phyloP scores from a whole-genome alignment of 2,113 vertebrate species.

The Nesoenas mayeri region DNA sequence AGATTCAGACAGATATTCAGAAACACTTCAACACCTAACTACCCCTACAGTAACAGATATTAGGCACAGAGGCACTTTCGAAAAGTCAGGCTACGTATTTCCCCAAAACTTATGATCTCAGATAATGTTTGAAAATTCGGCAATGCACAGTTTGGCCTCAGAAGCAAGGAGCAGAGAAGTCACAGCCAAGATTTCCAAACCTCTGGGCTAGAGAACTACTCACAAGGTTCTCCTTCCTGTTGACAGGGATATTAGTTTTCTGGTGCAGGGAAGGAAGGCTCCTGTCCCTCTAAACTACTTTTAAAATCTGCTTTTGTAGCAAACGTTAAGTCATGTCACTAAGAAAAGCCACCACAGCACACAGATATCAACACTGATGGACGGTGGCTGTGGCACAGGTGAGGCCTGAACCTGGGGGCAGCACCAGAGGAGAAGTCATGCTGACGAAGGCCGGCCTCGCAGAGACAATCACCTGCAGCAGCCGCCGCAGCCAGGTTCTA shows the following conservation, averaged over 20 bases:
- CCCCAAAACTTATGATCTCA: fast-evolving
- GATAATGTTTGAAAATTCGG: not conserved
- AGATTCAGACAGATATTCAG: not conserved
- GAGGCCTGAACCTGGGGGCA: not conserved
- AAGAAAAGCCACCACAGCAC: not conserved
- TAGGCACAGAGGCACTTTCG: fast-evolving
- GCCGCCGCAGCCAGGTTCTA: too few relatives aligned
- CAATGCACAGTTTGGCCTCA: not conserved
- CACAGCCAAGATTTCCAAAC: not conserved
- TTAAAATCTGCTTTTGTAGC: fast-evolving
- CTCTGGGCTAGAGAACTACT: not conserved
- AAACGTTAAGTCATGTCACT: fast-evolving
- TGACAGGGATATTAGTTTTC: not conserved
- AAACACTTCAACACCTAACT: not conserved
- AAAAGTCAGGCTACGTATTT: not conserved
- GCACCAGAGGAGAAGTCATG: too few relatives aligned
- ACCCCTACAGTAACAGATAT: not conserved
- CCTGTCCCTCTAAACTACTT: not conserved
- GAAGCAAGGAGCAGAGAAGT: not conserved
- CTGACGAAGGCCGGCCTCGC: not conserved
- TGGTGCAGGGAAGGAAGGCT: not conserved
- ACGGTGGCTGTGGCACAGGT: fast-evolving
- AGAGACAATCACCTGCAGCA: not conserved
- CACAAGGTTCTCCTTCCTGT: not conserved
- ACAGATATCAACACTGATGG: fast-evolving